Percentiles rank a stretch among this genome's conserved stretches.
These are phyloP conservation scores for Sesia bembeciformis DNA, from an alignment of 2,888 invertebrate species.

Conservation along the genomic window DNA sequence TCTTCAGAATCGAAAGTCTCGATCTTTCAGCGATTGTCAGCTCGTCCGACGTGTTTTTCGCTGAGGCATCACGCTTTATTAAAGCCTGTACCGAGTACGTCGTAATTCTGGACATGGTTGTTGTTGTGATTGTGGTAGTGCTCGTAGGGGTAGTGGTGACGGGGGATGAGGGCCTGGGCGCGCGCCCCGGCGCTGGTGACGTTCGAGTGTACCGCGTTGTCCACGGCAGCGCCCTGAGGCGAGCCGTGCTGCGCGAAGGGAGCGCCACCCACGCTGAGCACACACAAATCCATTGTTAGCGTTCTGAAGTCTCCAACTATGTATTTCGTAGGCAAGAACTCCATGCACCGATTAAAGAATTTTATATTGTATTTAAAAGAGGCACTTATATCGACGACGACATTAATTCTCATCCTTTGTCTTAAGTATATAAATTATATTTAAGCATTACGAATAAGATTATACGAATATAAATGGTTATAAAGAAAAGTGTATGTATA, in stretches of 20 bases:
- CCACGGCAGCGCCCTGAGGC: not conserved
- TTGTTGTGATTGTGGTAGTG: not conserved
- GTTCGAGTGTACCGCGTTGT: not conserved
- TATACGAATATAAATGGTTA: too few relatives aligned
- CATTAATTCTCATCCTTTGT: too few relatives aligned
- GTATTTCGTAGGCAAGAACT: too few relatives aligned
- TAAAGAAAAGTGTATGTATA: too few relatives aligned
- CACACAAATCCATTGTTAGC: slow-evolving; percentile 50
- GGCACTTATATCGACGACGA: too few relatives aligned
- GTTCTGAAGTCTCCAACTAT: slow-evolving; percentile 4
- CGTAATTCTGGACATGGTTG: not conserved
- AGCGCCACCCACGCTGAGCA: slow-evolving; percentile 35
- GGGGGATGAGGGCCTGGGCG: not conserved
- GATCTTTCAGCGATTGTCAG: slow-evolving; percentile 52
- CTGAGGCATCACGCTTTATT: not conserved
- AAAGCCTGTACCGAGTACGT: not conserved
- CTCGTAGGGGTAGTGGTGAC: slow-evolving; percentile 1
- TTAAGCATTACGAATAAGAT: too few relatives aligned
- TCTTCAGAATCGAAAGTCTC: slow-evolving; percentile 49
- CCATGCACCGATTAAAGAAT: too few relatives aligned
- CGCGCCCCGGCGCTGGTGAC: not conserved
- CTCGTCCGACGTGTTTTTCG: slow-evolving; percentile 6
- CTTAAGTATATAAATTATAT: too few relatives aligned
- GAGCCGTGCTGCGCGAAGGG: not conserved
- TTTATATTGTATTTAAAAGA: too few relatives aligned